Evolutionary conservation across 2,797 vertebrate species (phyloP).

Genomic region (Peromyscus eremicus): DNA sequence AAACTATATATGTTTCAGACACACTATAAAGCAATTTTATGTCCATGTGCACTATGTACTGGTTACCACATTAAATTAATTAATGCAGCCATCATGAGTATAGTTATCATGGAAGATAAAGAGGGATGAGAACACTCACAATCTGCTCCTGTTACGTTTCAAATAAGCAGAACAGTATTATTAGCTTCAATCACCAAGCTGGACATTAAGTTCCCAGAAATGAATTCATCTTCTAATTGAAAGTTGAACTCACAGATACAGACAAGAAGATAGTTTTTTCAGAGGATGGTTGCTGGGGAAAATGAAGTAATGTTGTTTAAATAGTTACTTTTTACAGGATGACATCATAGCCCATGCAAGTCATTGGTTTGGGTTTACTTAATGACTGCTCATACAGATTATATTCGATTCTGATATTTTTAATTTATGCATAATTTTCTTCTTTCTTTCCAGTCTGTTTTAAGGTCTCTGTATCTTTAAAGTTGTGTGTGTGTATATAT

Average conservation of each 20-base stretch:
- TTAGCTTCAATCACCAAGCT: background rate
- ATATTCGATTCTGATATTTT: constrained; percentile 56
- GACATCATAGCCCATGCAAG: constrained; percentile 11
- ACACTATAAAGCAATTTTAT: background rate
- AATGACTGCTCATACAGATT: constrained; percentile 45
- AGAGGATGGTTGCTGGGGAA: background rate
- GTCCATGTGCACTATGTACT: background rate
- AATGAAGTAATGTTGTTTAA: background rate
- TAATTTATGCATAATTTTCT: background rate
- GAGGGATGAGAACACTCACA: background rate
- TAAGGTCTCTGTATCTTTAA: constrained; percentile 17
- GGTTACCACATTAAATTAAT: background rate
- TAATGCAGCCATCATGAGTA: background rate
- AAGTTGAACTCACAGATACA: background rate
- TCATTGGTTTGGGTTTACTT: background rate
- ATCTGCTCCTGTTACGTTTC: background rate
- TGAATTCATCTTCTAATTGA: background rate
- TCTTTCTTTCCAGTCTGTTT: background rate
- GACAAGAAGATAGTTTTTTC: background rate
- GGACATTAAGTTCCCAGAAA: background rate
- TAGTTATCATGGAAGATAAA: background rate
- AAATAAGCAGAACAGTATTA: background rate
- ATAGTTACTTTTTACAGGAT: background rate
- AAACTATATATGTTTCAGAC: background rate
- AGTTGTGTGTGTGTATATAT: constrained; percentile 3